These are phyloP conservation scores for Caiman crocodilus DNA, from an alignment of 2,797 vertebrate species.

Conservation along the genomic window DNA sequence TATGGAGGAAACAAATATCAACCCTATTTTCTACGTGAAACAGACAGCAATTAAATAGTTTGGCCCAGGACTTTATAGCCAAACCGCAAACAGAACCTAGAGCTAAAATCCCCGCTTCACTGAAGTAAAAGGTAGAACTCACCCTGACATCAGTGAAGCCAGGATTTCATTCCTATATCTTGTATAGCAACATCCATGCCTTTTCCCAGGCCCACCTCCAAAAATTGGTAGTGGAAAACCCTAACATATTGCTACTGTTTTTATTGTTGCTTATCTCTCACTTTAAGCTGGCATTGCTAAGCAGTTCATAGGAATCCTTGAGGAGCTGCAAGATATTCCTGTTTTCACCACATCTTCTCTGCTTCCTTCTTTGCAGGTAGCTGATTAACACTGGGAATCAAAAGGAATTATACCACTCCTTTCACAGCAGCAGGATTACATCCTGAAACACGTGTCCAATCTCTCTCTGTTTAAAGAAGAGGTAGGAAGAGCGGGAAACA, in stretches of 20 bases:
- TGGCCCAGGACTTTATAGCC: not conserved
- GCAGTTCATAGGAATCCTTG: not conserved
- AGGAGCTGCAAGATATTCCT: not conserved
- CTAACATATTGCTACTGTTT: not conserved
- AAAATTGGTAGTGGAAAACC: not conserved
- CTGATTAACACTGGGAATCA: accelerated
- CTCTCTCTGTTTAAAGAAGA: slow-evolving; percentile 32
- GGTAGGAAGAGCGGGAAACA: not conserved
- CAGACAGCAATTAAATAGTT: not conserved
- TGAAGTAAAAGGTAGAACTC: not conserved
- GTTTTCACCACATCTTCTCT: not conserved
- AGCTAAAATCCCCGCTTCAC: not conserved
- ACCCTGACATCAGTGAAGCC: not conserved
- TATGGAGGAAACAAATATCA: not conserved
- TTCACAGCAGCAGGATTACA: slow-evolving; percentile 10
- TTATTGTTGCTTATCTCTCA: accelerated
- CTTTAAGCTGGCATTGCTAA: not conserved
- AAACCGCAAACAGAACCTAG: not conserved
- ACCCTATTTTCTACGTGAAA: not conserved
- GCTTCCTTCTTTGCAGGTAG: not conserved
- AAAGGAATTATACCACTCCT: slow-evolving; percentile 46
- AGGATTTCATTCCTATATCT: not conserved
- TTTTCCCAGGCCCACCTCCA: not conserved
- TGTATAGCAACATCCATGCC: accelerated
- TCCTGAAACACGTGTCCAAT: not conserved